phyloP scores from a whole-genome alignment of 2,113 vertebrate species.

The Strix uralensis region DNA sequence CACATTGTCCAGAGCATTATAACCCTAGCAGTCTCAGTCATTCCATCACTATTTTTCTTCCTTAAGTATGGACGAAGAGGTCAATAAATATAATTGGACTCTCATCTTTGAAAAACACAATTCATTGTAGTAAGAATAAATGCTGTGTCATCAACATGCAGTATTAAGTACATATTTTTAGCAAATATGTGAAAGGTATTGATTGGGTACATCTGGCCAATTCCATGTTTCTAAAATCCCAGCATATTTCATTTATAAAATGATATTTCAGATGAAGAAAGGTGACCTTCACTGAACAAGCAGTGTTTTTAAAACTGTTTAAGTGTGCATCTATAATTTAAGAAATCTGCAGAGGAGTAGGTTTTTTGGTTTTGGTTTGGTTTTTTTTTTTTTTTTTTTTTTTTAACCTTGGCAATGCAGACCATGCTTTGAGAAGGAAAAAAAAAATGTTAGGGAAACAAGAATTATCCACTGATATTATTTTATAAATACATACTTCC shows the following conservation, averaged over 20 bases:
- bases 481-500: background rate
- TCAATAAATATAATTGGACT: constrained; percentile 18
- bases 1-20: background rate
- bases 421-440: background rate
- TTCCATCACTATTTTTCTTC: constrained; percentile 1
- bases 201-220: constrained; percentile 40
- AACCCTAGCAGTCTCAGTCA: background rate
- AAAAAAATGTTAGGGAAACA: background rate
- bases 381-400: background rate
- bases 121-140: constrained; percentile 37
- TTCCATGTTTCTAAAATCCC: constrained; percentile 22
- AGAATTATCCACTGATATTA: background rate
- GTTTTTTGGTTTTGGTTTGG: background rate
- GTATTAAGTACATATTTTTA: constrained; percentile 7
- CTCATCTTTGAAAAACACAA: background rate
- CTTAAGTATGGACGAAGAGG: background rate
- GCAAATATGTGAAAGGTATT: constrained; percentile 28
- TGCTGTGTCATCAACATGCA: constrained; percentile 22
- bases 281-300: constrained; percentile 54
- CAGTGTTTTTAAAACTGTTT: background rate
- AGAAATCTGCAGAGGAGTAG: background rate
- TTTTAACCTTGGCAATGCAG: background rate
- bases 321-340: constrained; percentile 1
- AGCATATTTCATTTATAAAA: constrained; percentile 38
- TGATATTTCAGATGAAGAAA: constrained; percentile 26